Conservation (phyloP, 2,797 vertebrate genomes). For the Adelosebastes latens region DNA sequence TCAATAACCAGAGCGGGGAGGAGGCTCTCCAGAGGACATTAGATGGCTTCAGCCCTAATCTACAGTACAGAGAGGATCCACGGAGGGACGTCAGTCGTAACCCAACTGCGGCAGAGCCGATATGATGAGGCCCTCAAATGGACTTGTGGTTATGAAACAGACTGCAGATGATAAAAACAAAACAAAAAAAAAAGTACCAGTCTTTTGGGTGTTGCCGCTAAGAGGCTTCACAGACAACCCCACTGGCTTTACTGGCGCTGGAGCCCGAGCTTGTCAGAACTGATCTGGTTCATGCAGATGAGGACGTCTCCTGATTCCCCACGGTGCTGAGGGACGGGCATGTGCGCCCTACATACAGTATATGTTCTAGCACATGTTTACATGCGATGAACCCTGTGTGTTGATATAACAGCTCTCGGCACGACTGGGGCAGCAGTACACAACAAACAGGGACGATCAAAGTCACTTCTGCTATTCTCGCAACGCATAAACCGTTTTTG, state of each 20-base stretch:
- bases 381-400: constrained; percentile 4
- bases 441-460: constrained; percentile 48
- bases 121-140: constrained; percentile 18
- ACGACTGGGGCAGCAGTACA: constrained; percentile 10
- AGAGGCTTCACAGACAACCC: constrained; percentile 33
- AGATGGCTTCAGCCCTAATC: constrained; percentile 3
- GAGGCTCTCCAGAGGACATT: constrained; percentile 16
- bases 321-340: constrained; percentile 25
- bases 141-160: constrained; percentile 42
- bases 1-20: constrained; percentile 20
- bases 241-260: constrained; percentile 16
- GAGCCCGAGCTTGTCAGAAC: constrained; percentile 57
- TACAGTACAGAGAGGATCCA: constrained; percentile 10
- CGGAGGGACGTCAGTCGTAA: constrained; percentile 20
- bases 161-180: constrained; percentile 19
- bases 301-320: constrained; percentile 26
- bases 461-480: constrained; percentile 29
- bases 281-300: constrained; percentile 39
- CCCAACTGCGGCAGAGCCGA: background rate
- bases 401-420: constrained; percentile 39
- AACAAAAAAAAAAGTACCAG: constrained; percentile 12
- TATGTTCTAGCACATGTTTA: constrained; percentile 30
- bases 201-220: constrained; percentile 40
- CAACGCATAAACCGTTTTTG: constrained; percentile 17
- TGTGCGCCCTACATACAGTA: constrained; percentile 35